Evolutionary conservation across 2,113 vertebrate species (phyloP).

Genomic region (Alaudala cheleensis): DNA sequence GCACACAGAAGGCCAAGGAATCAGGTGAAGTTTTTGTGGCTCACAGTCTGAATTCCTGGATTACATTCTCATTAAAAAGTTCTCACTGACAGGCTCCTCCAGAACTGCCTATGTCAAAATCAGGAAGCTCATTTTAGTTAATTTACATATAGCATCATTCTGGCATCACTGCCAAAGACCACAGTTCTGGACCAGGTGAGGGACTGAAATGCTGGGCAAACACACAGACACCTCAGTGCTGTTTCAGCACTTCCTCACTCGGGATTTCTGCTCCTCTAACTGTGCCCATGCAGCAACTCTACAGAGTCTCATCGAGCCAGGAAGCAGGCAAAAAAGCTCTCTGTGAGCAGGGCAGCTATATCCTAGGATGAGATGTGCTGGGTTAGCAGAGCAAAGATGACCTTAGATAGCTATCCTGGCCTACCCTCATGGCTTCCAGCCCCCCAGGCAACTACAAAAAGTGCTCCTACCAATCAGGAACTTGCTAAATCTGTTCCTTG

Average conservation of each 20-base stretch:
- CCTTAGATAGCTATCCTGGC: background rate
- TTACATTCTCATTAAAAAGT: background rate
- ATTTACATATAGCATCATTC: background rate
- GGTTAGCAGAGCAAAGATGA: background rate
- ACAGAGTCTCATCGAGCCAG: background rate
- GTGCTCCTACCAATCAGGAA: background rate
- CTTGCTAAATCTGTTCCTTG: background rate
- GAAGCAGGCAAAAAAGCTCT: background rate
- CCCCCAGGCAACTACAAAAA: background rate
- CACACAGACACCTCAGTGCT: background rate
- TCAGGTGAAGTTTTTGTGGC: background rate
- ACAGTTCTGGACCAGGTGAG: background rate
- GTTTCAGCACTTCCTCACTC: fast-evolving
- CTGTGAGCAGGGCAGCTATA: background rate
- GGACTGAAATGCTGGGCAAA: background rate
- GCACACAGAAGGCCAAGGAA: background rate
- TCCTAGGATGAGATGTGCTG: background rate
- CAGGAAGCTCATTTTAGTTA: background rate
- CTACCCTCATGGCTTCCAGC: background rate
- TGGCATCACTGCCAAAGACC: background rate
- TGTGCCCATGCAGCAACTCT: background rate
- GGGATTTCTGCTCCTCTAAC: background rate
- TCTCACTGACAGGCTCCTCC: background rate
- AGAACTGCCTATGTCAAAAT: background rate
- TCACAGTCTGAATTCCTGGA: background rate